Evolutionary conservation across 2,888 invertebrate genomes (phyloP).

Genomic region (Rotaria sp.): DNA sequence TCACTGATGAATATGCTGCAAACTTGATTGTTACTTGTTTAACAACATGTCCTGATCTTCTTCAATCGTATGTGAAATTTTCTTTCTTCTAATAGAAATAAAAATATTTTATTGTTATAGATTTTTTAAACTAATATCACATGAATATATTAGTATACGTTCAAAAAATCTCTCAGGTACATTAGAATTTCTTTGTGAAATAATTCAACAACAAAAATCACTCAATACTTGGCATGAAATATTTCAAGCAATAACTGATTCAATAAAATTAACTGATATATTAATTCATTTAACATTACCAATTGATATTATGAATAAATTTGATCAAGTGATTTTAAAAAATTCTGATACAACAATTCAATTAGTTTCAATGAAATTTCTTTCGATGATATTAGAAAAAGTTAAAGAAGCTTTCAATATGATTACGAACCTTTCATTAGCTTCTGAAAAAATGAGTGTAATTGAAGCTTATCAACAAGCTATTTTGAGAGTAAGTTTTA

Average conservation of each 20-base stretch:
- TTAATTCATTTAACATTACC: slow-evolving; percentile 4
- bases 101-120: neutral
- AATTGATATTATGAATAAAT: neutral
- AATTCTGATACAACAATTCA: slow-evolving; percentile 3
- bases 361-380: neutral
- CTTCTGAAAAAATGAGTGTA: neutral
- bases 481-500: neutral
- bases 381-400: neutral
- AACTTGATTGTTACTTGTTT: slow-evolving; percentile 24
- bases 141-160: neutral
- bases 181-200: slow-evolving; percentile 15
- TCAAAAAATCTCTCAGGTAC: neutral
- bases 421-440: neutral
- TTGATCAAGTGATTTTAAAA: slow-evolving; percentile 5
- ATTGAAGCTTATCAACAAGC: slow-evolving; percentile 3
- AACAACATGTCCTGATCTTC: slow-evolving; percentile 27
- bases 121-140: neutral
- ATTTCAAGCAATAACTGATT: neutral
- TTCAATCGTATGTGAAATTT: neutral
- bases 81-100: no score
- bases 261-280: slow-evolving; percentile 6
- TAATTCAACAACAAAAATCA: slow-evolving; percentile 15
- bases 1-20: neutral
- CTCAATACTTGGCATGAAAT: neutral
- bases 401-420: neutral